phyloP scores from a whole-genome alignment of 2,113 vertebrate genomes.

The Leuciscus idus region DNA sequence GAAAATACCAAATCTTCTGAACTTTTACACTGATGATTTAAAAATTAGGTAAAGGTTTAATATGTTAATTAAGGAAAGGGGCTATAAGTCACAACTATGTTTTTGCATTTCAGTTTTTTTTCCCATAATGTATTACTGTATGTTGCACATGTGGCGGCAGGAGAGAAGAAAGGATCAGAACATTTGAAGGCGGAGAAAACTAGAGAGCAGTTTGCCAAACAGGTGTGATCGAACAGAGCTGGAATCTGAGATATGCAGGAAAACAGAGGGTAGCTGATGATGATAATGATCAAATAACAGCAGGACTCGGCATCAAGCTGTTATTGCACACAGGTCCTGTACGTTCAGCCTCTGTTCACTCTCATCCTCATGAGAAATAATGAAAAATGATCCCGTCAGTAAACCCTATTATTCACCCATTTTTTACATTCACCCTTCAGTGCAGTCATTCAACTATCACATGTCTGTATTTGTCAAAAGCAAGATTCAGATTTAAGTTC shows the following conservation, averaged over 20 bases:
- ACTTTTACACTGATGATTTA: background rate
- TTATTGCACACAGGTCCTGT: background rate
- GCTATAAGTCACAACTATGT: background rate
- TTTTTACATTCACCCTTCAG: background rate
- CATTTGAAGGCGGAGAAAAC: background rate
- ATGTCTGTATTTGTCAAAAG: background rate
- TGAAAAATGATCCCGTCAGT: background rate
- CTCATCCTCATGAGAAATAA: background rate
- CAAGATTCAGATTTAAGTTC: background rate
- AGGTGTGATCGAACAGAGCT: constrained; percentile 54
- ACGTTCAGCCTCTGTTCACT: background rate
- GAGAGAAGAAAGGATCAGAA: too few species aligned
- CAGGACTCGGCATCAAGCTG: constrained; percentile 28
- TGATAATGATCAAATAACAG: constrained; percentile 29
- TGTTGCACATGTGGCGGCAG: background rate
- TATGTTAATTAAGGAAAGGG: background rate
- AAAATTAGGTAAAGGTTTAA: background rate
- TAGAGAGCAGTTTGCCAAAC: constrained; percentile 32
- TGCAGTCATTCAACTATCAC: background rate
- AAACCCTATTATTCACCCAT: background rate
- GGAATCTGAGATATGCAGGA: constrained; percentile 56
- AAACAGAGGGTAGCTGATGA: constrained; percentile 24
- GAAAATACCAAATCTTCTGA: background rate
- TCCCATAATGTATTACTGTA: too few species aligned
- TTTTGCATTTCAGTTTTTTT: background rate